Conservation (phyloP, 2,797 vertebrate species). For the Acanthornis magna region DNA sequence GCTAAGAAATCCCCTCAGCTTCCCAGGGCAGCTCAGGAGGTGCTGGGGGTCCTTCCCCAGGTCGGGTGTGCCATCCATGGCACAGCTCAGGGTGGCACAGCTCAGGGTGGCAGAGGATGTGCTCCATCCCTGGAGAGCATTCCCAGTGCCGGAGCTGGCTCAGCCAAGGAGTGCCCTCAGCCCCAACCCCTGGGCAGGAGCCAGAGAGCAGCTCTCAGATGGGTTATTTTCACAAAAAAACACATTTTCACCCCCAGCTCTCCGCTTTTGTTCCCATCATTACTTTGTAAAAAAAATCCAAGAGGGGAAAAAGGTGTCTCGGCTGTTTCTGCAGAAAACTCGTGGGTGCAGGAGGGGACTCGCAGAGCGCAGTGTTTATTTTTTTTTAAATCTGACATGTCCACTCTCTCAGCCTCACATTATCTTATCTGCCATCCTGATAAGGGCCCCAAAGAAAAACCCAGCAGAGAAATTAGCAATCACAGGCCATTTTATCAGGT, state of each 20-base stretch:
- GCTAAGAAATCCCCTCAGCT: accelerated
- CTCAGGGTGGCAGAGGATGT: neutral
- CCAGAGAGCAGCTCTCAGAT: neutral
- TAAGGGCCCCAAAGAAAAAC: neutral
- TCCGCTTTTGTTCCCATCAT: neutral
- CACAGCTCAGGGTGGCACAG: neutral
- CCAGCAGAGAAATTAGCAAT: neutral
- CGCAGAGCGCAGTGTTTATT: neutral
- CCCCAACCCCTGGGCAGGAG: neutral
- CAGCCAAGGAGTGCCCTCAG: neutral
- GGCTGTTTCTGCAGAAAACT: neutral
- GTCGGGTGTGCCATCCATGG: accelerated
- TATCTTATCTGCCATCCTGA: neutral
- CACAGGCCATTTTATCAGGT: neutral
- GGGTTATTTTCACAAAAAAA: neutral
- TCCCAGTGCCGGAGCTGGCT: neutral
- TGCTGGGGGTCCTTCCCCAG: neutral
- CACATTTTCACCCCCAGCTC: neutral
- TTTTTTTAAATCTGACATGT: neutral
- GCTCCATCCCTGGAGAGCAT: neutral
- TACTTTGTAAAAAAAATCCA: neutral
- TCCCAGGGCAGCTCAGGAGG: neutral
- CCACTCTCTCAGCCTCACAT: neutral
- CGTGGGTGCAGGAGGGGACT: accelerated
- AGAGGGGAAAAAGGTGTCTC: neutral